phyloP scores from a whole-genome alignment of 2,797 vertebrate species.

The Glyptemys insculpta region DNA sequence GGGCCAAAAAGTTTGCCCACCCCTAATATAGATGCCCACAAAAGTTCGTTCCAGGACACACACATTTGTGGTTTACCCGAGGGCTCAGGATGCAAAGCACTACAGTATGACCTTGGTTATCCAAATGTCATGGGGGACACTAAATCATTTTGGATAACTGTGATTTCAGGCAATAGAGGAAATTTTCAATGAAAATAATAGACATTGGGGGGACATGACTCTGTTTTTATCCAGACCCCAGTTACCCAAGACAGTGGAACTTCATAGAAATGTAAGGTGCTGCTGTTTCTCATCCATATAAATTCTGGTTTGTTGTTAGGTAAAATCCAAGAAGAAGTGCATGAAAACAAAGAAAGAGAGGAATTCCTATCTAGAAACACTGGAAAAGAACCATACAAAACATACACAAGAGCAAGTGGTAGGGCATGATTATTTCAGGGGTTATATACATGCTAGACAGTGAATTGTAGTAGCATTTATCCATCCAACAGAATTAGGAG shows the following conservation, averaged over 20 bases:
- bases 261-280: not conserved
- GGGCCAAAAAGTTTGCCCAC: too few species aligned
- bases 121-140: not conserved
- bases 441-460: not conserved
- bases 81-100: not conserved
- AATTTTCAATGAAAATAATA: not conserved
- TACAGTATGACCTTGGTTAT: not conserved
- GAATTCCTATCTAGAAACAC: constrained; percentile 33
- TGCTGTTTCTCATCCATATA: not conserved
- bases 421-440: constrained; percentile 9
- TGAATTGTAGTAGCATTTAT: not conserved
- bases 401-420: constrained; percentile 39
- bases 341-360: constrained; percentile 72
- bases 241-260: not conserved
- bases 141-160: not conserved
- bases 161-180: not conserved
- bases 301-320: constrained; percentile 34
- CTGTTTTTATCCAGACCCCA: not conserved
- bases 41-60: not conserved
- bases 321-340: constrained; percentile 61
- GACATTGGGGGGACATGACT: not conserved
- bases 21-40: not conserved
- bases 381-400: constrained; percentile 9
- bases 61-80: not conserved
- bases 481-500: not conserved